Conservation (phyloP, 2,113 vertebrate species). For the Catagonus wagneri region DNA sequence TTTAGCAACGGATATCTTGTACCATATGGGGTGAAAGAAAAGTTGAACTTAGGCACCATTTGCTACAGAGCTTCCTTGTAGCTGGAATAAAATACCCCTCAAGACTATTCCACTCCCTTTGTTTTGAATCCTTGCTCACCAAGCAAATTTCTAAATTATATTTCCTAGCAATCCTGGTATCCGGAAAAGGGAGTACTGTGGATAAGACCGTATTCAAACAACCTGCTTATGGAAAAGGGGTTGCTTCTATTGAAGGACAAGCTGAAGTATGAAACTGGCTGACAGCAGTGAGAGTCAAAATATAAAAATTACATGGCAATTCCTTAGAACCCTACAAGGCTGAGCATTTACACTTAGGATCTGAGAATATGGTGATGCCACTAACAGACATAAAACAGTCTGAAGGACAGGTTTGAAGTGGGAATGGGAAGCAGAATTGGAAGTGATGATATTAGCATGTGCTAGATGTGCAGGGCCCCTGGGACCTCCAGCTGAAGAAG, state of each 20-base stretch:
- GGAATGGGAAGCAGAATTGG: background rate
- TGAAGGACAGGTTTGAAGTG: background rate
- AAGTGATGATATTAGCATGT: background rate
- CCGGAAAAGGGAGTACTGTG: background rate
- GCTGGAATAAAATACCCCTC: background rate
- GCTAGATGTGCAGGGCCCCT: background rate
- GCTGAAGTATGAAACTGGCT: background rate
- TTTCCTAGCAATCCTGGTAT: background rate
- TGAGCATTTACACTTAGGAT: background rate
- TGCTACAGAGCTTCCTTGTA: background rate
- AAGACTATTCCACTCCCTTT: background rate
- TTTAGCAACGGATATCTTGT: background rate
- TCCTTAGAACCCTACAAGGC: background rate
- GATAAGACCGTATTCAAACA: background rate
- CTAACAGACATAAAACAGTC: constrained; percentile 12
- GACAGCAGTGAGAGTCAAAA: background rate
- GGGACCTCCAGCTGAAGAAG: background rate
- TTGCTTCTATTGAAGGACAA: background rate
- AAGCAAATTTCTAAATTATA: constrained; percentile 18
- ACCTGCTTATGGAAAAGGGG: background rate
- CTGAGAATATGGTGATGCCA: background rate
- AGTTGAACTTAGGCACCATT: background rate
- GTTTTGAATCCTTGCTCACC: constrained; percentile 10
- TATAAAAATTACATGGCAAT: background rate
- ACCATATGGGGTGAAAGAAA: background rate